Percentiles rank a stretch among this genome's conserved stretches.
Conservation (phyloP, 1,140 invertebrate genomes). For the Sipha flava region DNA sequence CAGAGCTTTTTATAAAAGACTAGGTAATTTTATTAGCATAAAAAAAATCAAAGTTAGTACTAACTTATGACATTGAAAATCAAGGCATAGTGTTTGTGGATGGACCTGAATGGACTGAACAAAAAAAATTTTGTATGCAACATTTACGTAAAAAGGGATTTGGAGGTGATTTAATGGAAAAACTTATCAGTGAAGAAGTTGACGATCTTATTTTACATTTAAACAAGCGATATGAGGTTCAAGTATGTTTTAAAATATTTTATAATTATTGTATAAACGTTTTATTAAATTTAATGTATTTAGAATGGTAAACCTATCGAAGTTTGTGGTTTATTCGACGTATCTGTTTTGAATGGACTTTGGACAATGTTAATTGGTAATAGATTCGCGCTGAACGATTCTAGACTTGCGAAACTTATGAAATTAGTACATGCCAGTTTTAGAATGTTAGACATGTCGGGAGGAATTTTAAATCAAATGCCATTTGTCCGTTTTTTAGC, state of each 20-base stretch:
- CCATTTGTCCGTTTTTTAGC: constrained; percentile 55
- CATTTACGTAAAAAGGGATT: constrained; percentile 55
- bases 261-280: neutral
- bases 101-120: constrained; percentile 52
- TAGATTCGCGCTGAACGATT: constrained; percentile 50
- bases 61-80: neutral
- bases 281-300: neutral
- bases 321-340: constrained; percentile 47
- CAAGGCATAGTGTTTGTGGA: constrained; percentile 58
- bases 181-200: constrained; percentile 52
- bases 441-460: constrained; percentile 54
- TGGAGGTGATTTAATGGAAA: constrained; percentile 52
- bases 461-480: constrained; percentile 57
- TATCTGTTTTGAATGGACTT: constrained; percentile 59
- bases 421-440: constrained; percentile 51
- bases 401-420: constrained; percentile 48
- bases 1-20: constrained; percentile 54
- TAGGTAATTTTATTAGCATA: constrained; percentile 47
- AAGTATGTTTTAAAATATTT: neutral
- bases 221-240: constrained; percentile 33
- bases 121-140: constrained; percentile 52
- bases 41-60: neutral
- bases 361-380: constrained; percentile 57
- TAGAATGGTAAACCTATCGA: constrained; percentile 33
- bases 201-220: constrained; percentile 46